A percentile compares a stretch with the other conserved stretches of the same genome.
Evolutionary conservation across 2,888 invertebrate species (phyloP).

Genomic region (Ferdinandea cuprea): DNA sequence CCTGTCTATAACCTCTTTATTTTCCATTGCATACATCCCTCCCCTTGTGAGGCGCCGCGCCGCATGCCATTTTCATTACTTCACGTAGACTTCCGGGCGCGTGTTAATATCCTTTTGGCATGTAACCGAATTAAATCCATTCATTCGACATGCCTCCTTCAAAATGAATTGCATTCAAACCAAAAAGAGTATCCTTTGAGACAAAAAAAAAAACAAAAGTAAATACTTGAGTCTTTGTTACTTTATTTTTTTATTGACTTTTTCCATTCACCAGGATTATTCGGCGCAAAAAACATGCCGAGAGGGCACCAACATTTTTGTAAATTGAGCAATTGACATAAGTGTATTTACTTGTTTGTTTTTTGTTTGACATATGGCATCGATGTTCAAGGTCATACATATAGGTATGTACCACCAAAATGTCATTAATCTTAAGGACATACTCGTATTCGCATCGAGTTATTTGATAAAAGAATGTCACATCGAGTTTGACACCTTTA

Average conservation of each 20-base stretch:
- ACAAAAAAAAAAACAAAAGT: slow-evolving; percentile 21
- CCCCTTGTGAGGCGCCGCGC: neutral
- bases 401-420: slow-evolving; percentile 18
- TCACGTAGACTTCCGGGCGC: slow-evolving; percentile 32
- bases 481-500: neutral
- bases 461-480: neutral
- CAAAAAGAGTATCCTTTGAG: slow-evolving; percentile 9
- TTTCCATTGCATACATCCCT: neutral
- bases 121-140: slow-evolving; percentile 58
- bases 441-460: neutral
- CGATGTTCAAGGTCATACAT: slow-evolving; percentile 27
- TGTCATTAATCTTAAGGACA: slow-evolving; percentile 18
- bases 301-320: slow-evolving; percentile 3
- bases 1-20: slow-evolving; percentile 10
- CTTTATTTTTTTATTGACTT: slow-evolving; percentile 32
- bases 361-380: slow-evolving; percentile 31
- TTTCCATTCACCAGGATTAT: slow-evolving; percentile 26
- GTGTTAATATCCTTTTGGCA: slow-evolving; percentile 49
- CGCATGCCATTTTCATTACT: slow-evolving; percentile 47
- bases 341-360: slow-evolving; percentile 2
- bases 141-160: slow-evolving; percentile 33
- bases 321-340: slow-evolving; percentile 42
- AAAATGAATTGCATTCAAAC: slow-evolving; percentile 10
- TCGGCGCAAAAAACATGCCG: slow-evolving; percentile 32
- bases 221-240: neutral